Evolutionary conservation across 2,888 invertebrate species (phyloP), one percentile per base, ranked within the genome.

Genomic region (Brenthis hecate): DNA sequence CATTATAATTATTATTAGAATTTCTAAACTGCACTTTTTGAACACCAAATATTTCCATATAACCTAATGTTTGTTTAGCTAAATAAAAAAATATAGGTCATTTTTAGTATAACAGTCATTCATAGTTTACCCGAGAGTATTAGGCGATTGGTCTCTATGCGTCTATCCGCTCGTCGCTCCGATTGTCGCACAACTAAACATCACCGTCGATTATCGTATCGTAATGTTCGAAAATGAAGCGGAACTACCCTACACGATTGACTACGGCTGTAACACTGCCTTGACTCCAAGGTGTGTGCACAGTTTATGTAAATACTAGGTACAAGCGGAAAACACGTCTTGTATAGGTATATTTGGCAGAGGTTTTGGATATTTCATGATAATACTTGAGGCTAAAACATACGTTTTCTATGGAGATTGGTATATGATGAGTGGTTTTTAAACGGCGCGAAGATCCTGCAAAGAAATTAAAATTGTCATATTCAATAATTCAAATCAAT

Each of bases 41-140:
- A 91, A 91, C 89, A 89, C 90, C 83, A 85, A 90, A 86, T 82
- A 86, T 85, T 83, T 77, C 84, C 78, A 79, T 82, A 84, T 86
- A 89, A 81, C 87, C 88, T 91, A 90, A 88, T 76, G 83, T 87
- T 85, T 87, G 89, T 83, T 89, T 88, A 87, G 89, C 89, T 91
- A 91, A 88, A 83, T 91, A 91, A 92, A 92, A 91, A 92, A 91
- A 91, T 91, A 91, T 89, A 91, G 84, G 86, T 77, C 68, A 75
- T 81, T 81, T 79, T 85, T 85, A 85, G 81, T 88, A 89, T 85
- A 88, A 85, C 88, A 86, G 89, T 85, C 82, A 83, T 79, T 88
- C 85, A 85, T 88, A 83, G 83, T 81, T 85, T 89, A 89, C 80
- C 77, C 81, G 82, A 82, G 84, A 85, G 81, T 83, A 84, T 84